Percentiles rank a stretch among this genome's conserved stretches.
Evolutionary conservation across 2,888 invertebrate genomes (phyloP).

Genomic region (Sinentomon sp.): DNA sequence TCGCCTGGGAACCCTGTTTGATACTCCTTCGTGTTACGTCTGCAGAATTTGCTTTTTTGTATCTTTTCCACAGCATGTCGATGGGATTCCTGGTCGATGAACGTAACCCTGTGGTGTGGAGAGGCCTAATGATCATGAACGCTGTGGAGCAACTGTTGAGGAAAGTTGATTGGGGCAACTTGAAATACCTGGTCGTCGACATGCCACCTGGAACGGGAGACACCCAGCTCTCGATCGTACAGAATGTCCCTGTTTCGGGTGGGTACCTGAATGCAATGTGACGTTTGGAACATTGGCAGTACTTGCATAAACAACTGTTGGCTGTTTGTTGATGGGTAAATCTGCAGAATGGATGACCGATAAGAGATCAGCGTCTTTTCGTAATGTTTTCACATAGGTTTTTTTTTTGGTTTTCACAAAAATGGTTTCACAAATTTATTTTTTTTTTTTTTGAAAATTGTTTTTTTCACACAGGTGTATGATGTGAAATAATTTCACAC

Average conservation of each 20-base stretch:
- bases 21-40: too few species aligned
- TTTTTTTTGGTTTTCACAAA: too few species aligned
- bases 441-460: too few species aligned
- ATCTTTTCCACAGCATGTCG: conserved; percentile 40
- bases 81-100: conserved; percentile 77
- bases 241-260: conserved; percentile 62
- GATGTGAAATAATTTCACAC: too few species aligned
- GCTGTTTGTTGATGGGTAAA: too few species aligned
- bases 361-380: too few species aligned
- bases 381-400: too few species aligned
- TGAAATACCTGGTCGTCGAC: conserved; percentile 70
- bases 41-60: background rate
- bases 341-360: too few species aligned
- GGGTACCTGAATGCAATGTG: conserved; percentile 10
- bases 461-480: too few species aligned
- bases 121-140: conserved; percentile 89
- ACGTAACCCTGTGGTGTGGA: conserved; percentile 67
- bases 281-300: background rate
- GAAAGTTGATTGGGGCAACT: conserved; percentile 62
- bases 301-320: background rate
- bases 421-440: too few species aligned
- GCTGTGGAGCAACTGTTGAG: conserved; percentile 58
- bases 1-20: too few species aligned
- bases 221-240: conserved; percentile 66
- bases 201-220: conserved; percentile 95